These are phyloP conservation scores for Leucophora obtusa DNA, from an alignment of 2,888 invertebrate genomes.

Conservation along the genomic window DNA sequence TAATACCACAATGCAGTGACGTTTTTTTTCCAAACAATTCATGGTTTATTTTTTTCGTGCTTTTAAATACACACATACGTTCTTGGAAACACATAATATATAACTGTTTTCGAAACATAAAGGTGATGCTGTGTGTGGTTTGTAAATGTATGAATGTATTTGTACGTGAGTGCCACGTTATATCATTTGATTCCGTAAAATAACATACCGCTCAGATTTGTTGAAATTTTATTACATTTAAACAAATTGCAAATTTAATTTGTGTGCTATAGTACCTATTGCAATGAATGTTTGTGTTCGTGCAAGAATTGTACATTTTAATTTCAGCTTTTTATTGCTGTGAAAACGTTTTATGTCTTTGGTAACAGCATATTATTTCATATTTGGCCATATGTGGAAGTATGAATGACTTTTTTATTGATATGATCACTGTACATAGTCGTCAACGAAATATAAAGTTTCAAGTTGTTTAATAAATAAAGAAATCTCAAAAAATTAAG, in stretches of 20 bases:
- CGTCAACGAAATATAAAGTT: too few relatives aligned
- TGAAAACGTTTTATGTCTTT: constrained; percentile 49
- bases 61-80: neutral
- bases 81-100: neutral
- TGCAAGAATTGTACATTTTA: constrained; percentile 40
- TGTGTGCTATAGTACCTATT: neutral
- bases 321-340: constrained; percentile 48
- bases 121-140: neutral
- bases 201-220: constrained; percentile 57
- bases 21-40: neutral
- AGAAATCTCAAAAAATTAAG: too few relatives aligned
- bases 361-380: constrained; percentile 28
- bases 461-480: too few relatives aligned
- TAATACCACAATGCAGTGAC: constrained; percentile 22
- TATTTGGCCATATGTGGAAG: neutral
- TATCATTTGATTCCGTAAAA: constrained; percentile 55
- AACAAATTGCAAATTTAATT: constrained; percentile 60
- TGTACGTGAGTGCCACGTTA: constrained; percentile 52
- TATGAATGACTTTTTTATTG: neutral
- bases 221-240: constrained; percentile 60
- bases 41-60: constrained; percentile 23
- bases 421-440: neutral
- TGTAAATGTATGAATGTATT: neutral
- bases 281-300: neutral
- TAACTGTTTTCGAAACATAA: neutral